Evolutionary conservation across 2,797 vertebrate species (phyloP).

Genomic region (Bucorvus abyssinicus): DNA sequence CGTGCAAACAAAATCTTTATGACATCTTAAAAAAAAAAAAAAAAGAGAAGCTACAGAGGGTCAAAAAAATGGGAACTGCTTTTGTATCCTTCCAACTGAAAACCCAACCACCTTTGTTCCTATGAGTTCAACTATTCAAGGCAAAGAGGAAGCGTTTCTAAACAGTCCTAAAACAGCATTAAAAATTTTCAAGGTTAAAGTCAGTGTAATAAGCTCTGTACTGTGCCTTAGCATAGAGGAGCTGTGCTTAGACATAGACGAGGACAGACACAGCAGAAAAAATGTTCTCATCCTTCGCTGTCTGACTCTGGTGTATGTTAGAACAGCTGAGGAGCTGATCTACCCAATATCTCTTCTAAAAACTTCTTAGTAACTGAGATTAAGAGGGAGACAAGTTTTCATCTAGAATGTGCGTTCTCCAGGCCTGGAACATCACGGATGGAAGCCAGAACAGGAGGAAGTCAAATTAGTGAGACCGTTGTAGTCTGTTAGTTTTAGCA

Average conservation of each 20-base stretch:
- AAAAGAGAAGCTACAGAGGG: not conserved
- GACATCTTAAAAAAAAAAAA: not conserved
- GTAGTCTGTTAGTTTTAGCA: not conserved
- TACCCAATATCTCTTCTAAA: not conserved
- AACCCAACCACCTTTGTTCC: conserved; percentile 8
- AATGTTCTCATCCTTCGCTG: not conserved
- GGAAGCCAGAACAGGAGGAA: not conserved
- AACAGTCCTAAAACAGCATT: conserved; percentile 27
- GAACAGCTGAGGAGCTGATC: not conserved
- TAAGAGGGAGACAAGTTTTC: not conserved
- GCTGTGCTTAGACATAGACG: not conserved
- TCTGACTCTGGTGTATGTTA: not conserved
- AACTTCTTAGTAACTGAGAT: not conserved
- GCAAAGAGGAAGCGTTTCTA: conserved; percentile 8
- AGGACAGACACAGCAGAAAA: not conserved
- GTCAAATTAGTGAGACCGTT: not conserved
- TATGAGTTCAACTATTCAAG: conserved; percentile 5
- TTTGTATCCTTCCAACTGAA: conserved; percentile 19
- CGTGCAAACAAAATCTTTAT: not conserved
- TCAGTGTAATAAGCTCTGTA: not conserved
- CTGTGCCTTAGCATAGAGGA: not conserved
- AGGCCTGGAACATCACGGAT: not conserved
- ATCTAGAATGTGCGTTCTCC: not conserved
- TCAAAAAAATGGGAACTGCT: not conserved
- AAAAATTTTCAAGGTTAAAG: conserved; percentile 30